Percentiles rank a stretch among this genome's conserved stretches.
phyloP scores from a whole-genome alignment of 2,113 vertebrate species.

The Heloderma charlesbogerti region DNA sequence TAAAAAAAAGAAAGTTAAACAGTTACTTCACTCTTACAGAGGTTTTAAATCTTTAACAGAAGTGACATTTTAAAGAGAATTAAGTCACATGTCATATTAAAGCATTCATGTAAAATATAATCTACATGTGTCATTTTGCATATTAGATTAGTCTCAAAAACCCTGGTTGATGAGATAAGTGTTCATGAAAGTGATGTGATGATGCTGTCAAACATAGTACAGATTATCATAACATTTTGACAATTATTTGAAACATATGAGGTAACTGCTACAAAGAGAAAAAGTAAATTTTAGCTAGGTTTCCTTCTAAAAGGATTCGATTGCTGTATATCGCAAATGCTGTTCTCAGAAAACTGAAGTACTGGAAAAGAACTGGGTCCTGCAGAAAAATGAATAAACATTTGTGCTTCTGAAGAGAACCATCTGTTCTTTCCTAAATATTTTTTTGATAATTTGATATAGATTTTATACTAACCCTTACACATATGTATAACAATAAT shows the following conservation, averaged over 20 bases:
- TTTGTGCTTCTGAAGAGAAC: background rate
- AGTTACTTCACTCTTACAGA: background rate
- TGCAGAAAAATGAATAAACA: background rate
- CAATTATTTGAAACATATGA: background rate
- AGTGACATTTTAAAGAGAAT: conserved; percentile 9
- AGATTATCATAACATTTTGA: background rate
- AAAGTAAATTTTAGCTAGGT: background rate
- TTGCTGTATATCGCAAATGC: background rate
- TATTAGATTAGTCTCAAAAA: background rate
- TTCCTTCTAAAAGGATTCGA: background rate
- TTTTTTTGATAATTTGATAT: background rate
- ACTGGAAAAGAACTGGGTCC: background rate
- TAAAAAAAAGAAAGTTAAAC: conserved; percentile 61
- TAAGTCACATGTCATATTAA: background rate
- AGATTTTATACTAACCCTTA: background rate
- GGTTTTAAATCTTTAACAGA: background rate
- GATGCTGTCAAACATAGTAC: background rate
- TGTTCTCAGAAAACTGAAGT: background rate
- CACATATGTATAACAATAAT: background rate
- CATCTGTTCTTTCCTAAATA: background rate
- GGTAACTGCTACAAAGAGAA: background rate
- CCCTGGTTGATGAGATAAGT: background rate
- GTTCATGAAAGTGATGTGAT: background rate
- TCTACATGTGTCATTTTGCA: background rate
- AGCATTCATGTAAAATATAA: background rate